Evolutionary conservation across 2,797 vertebrate species (phyloP).

Genomic region (Bucorvus abyssinicus): DNA sequence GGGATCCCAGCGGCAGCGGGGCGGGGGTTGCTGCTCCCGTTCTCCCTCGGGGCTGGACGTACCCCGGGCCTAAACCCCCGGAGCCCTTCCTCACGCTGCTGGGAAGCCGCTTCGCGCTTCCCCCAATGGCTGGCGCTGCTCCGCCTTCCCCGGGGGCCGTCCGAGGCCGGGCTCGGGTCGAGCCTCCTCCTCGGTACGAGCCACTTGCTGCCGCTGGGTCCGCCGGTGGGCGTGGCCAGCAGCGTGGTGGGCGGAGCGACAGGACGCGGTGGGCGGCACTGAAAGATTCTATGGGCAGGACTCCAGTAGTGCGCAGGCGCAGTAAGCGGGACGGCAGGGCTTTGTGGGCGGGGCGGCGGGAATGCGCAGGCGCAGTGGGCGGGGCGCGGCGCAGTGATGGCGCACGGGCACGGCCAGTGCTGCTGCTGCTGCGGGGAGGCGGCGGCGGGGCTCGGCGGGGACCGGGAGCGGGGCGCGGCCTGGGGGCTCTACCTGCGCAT

Average conservation of each 20-base stretch:
- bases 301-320: no score
- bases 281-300: no score
- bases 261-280: no score
- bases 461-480: not conserved
- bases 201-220: not conserved
- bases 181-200: not conserved
- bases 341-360: not conserved
- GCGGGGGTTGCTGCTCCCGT: not conserved
- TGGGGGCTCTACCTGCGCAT: slow-evolving; percentile 89
- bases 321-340: no score
- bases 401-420: not conserved
- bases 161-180: not conserved
- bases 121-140: not conserved
- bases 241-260: no score
- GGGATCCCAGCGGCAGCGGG: rapidly evolving
- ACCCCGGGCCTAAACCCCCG: rapidly evolving
- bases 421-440: not conserved
- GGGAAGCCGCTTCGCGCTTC: no score
- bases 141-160: no score
- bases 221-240: no score
- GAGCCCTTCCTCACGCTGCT: no score
- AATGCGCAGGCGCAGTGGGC: not conserved
- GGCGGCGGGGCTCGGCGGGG: not conserved
- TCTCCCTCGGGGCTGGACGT: not conserved
- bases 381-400: not conserved